Conservation (phyloP, 1,140 invertebrate genomes). For the Orussus abietinus region DNA sequence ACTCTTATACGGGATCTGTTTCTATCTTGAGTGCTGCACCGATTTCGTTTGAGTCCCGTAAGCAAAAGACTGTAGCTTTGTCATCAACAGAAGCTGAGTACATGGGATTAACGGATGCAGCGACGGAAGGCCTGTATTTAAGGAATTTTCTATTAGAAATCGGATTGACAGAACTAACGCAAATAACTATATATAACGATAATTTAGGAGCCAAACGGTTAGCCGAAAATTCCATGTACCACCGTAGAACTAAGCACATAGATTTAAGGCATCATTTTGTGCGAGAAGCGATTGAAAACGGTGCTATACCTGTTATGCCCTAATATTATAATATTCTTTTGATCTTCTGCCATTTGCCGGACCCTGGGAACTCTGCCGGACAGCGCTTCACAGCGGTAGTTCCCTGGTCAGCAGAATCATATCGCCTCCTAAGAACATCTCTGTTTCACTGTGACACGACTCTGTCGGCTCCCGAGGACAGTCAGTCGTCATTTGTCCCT, state of each 20-base stretch:
- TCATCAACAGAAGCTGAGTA: slow-evolving; percentile 42
- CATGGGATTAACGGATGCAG: slow-evolving; percentile 22
- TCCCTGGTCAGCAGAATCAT: too few species aligned
- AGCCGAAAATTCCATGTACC: slow-evolving; percentile 16
- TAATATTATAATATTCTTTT: too few species aligned
- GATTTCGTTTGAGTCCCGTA: slow-evolving; percentile 8
- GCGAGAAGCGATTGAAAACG: too few species aligned
- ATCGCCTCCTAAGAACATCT: too few species aligned
- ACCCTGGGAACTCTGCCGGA: too few species aligned
- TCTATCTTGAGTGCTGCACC: slow-evolving; percentile 2
- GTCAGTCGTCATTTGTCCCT: too few species aligned
- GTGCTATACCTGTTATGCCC: too few species aligned
- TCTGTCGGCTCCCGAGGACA: too few species aligned
- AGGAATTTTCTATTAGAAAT: not conserved
- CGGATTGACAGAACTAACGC: not conserved
- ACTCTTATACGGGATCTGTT: slow-evolving; percentile 18
- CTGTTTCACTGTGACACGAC: too few species aligned
- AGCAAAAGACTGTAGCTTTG: slow-evolving; percentile 15
- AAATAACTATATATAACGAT: slow-evolving; percentile 18
- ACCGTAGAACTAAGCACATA: slow-evolving; percentile 25
- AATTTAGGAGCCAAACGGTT: slow-evolving; percentile 25
- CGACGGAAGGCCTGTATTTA: slow-evolving; percentile 13
- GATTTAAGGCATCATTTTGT: slow-evolving; percentile 20
- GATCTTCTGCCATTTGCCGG: too few species aligned
- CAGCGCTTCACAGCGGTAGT: too few species aligned